phyloP scores from a whole-genome alignment of 2,888 invertebrate genomes.

The Lomographa bimaculata region DNA sequence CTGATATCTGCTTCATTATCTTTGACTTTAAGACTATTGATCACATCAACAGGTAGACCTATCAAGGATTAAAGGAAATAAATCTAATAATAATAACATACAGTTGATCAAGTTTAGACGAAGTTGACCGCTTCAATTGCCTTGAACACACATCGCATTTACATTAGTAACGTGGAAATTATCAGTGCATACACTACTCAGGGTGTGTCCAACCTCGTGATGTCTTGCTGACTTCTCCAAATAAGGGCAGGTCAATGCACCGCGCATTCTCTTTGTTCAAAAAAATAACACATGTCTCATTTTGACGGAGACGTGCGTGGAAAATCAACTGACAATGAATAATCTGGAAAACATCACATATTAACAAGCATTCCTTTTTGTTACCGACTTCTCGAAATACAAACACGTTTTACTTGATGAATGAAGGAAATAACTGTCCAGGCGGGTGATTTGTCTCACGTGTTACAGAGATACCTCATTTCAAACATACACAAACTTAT shows the following conservation, averaged over 20 bases:
- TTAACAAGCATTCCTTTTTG: conserved; percentile 40
- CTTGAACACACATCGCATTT: conserved; percentile 5
- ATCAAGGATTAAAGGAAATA: too few species aligned
- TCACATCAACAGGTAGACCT: too few species aligned
- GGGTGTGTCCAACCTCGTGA: conserved; percentile 34
- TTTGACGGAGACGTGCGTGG: conserved; percentile 61
- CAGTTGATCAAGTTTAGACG: conserved; percentile 1
- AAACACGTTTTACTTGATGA: conserved; percentile 5
- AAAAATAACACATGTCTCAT: conserved; percentile 65
- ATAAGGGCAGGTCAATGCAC: conserved; percentile 76
- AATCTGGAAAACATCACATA: conserved; percentile 34
- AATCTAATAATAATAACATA: too few species aligned
- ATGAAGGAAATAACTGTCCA: not conserved
- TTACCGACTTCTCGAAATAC: conserved; percentile 27
- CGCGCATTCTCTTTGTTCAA: conserved; percentile 68
- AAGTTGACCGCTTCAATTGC: conserved; percentile 12
- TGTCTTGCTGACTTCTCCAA: conserved; percentile 63
- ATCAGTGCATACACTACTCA: conserved; percentile 33
- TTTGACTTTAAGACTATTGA: too few species aligned
- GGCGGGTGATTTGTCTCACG: not conserved
- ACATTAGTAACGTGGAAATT: conserved; percentile 29
- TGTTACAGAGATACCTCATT: not conserved
- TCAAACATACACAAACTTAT: too few species aligned
- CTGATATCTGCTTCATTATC: too few species aligned
- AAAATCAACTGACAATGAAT: conserved; percentile 54